Percentiles rank a stretch among this genome's conserved stretches.
Evolutionary conservation across 2,797 vertebrate genomes (phyloP).

Genomic region (Mormyrus hasselquistii): DNA sequence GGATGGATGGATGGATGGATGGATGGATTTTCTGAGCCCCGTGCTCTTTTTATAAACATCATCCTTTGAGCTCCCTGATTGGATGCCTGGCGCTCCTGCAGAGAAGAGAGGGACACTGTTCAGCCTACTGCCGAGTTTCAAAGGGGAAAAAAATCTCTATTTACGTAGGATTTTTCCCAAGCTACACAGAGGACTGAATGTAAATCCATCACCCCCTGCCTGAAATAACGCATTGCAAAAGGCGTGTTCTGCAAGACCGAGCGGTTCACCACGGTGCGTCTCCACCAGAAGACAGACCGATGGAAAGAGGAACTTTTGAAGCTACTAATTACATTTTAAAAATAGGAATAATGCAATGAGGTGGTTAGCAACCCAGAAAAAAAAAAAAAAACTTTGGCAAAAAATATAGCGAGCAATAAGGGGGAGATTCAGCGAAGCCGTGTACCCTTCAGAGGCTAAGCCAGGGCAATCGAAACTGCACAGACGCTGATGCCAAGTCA

Average conservation of each 20-base stretch:
- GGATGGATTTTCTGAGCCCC: slow-evolving; percentile 9
- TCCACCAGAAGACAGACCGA: slow-evolving; percentile 36
- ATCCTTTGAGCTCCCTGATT: slow-evolving; percentile 20
- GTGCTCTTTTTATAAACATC: slow-evolving; percentile 67
- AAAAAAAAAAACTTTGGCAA: slow-evolving; percentile 25
- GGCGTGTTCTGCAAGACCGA: slow-evolving; percentile 28
- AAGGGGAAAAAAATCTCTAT: neutral
- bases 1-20: neutral
- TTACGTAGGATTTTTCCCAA: neutral
- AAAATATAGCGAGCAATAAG: slow-evolving; percentile 46
- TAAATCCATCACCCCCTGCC: slow-evolving; percentile 29
- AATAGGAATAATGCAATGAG: slow-evolving; percentile 44
- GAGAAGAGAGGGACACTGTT: neutral
- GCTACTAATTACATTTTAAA: slow-evolving; percentile 36
- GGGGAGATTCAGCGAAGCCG: slow-evolving; percentile 48
- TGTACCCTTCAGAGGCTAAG: slow-evolving; percentile 40
- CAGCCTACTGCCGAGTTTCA: neutral
- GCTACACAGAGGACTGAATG: neutral
- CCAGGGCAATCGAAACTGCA: slow-evolving; percentile 38
- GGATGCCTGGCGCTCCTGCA: neutral
- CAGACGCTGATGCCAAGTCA: slow-evolving; percentile 46
- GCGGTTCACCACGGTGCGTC: slow-evolving; percentile 34
- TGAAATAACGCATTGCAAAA: slow-evolving; percentile 37
- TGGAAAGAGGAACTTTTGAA: slow-evolving; percentile 42
- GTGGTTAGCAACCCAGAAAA: slow-evolving; percentile 33